Base-by-base conservation (phyloP, 2,888 invertebrate genomes). In the Noctua pronuba region DNA sequence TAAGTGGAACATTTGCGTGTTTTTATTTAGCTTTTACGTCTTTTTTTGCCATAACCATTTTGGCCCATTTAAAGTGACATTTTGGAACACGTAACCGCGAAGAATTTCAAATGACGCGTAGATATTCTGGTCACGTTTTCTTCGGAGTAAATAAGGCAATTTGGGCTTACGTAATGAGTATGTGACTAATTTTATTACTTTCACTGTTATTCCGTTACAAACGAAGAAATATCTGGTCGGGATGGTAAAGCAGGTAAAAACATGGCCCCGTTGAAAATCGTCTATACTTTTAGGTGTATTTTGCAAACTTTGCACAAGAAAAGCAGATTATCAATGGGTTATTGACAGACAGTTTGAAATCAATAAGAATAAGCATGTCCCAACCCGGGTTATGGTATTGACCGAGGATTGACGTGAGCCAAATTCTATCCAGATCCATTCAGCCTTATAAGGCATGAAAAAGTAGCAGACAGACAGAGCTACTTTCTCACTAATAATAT, bases 101-200 rank as follows among this genome's bases (percentile, higher is more conserved):
- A 65, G 64, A 66, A 73, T 73, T 67, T 41, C 24, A 21, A 73
- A 65, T 38, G 31, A 16, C n/a, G 3, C 24, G 1, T 76, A 81
- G 10, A 11, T 38, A 73, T 38, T 49, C 44, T 31, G 38, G 52
- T 71, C 85, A 87, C 79, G 77, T 75, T 75, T 66, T 38, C 44
- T 66, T 6, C 8, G 13, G 8, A 74, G 62, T 65, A 74, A 86
- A 75, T 77, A 75, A 71, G 41, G 46, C 58, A 75, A 77, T 79
- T 86, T 85, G 38, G 49, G 31, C 5, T 24, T 38, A 66, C 28
- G 38, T 58, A 77, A 69, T n/a, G 55, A 58, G n/a, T n/a, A 13
- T 76, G 75, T 69, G 11, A 41, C 44, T 66, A 35, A 46, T 74
- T 72, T 65, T 21, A 38, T 68, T 68, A 52, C 28, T 74, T 62